Percentiles rank a stretch among this genome's conserved stretches.
Evolutionary conservation across 2,113 vertebrate genomes (phyloP).

Genomic region (Maccullochella peelii): DNA sequence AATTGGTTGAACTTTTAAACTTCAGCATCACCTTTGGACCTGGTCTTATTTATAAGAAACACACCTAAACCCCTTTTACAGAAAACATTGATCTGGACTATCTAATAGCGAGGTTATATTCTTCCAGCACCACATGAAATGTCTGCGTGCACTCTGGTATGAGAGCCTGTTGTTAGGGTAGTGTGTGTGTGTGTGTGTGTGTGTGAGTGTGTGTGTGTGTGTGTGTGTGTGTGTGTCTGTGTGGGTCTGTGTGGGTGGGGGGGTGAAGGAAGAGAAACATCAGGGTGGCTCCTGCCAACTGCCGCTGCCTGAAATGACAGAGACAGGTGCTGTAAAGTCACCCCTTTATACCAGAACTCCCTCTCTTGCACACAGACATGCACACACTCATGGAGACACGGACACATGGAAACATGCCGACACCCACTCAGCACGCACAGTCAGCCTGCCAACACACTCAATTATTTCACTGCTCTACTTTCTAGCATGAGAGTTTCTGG

Average conservation of each 20-base stretch:
- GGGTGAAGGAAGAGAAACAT: slow-evolving; percentile 53
- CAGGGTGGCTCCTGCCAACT: slow-evolving; percentile 71
- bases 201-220: not conserved
- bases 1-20: slow-evolving; percentile 15
- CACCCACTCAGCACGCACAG: slow-evolving; percentile 48
- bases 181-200: slow-evolving; percentile 11
- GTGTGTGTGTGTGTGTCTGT: too few relatives aligned
- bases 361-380: slow-evolving; percentile 20
- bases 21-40: not conserved
- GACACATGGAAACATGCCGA: slow-evolving; percentile 52
- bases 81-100: not conserved
- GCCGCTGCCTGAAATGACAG: slow-evolving; percentile 73
- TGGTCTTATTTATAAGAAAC: not conserved
- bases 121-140: not conserved
- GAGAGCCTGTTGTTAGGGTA: slow-evolving; percentile 29
- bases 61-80: not conserved
- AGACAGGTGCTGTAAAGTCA: slow-evolving; percentile 78
- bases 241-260: slow-evolving; percentile 18
- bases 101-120: not conserved
- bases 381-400: slow-evolving; percentile 38
- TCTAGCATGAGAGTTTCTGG: slow-evolving; percentile 20
- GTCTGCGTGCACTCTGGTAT: not conserved
- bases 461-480: slow-evolving; percentile 46
- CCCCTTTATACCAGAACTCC: slow-evolving; percentile 48
- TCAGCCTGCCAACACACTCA: slow-evolving; percentile 39